Evolutionary conservation across 1,140 invertebrate genomes (phyloP).

Genomic region (Heliconius nattereri): DNA sequence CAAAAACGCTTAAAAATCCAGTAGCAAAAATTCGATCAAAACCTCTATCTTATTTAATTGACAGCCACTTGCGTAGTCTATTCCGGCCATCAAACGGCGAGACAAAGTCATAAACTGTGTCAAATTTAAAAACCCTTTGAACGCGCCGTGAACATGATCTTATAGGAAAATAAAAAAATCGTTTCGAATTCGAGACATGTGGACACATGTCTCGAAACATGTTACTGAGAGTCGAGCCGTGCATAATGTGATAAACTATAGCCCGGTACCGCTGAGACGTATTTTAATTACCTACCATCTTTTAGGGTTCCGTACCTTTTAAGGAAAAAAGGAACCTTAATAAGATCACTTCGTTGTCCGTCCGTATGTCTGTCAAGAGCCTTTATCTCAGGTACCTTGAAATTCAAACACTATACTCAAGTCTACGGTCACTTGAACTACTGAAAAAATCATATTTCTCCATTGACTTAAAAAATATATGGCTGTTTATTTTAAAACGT

Average conservation of each 20-base stretch:
- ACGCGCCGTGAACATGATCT: slow-evolving; percentile 71
- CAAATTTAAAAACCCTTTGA: slow-evolving; percentile 78
- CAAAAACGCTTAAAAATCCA: not conserved
- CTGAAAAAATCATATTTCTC: no score
- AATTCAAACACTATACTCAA: no score
- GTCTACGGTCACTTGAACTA: no score
- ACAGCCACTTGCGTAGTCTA: slow-evolving; percentile 45
- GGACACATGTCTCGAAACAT: slow-evolving; percentile 54
- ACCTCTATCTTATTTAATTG: slow-evolving; percentile 61
- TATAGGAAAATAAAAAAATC: slow-evolving; percentile 66
- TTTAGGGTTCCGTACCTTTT: no score
- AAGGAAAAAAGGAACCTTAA: no score
- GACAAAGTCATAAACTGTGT: slow-evolving; percentile 75
- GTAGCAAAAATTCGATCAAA: slow-evolving; percentile 40
- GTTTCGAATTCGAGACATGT: slow-evolving; percentile 74
- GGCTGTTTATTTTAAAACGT: no score
- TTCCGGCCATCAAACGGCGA: slow-evolving; percentile 56
- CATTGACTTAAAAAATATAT: no score
- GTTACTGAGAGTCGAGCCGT: slow-evolving; percentile 69
- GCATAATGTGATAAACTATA: slow-evolving; percentile 74
- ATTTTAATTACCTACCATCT: slow-evolving; percentile 39
- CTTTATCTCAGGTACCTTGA: no score
- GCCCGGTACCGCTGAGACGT: slow-evolving; percentile 43
- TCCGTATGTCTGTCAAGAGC: no score
- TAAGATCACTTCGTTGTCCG: no score